Evolutionary conservation across 2,888 invertebrate species (phyloP).

Genomic region (Cantharis rufa): DNA sequence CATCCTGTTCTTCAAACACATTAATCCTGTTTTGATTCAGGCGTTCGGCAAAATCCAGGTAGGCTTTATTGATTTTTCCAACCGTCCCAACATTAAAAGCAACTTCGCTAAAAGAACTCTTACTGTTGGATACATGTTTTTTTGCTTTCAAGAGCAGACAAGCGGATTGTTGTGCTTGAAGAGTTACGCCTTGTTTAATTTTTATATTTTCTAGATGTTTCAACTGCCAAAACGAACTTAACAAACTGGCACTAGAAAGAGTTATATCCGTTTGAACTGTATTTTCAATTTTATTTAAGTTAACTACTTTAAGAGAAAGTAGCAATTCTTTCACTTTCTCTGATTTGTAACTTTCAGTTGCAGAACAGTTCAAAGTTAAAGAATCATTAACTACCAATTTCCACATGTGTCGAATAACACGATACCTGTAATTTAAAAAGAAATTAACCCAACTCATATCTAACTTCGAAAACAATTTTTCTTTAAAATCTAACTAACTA

Average conservation of each 20-base stretch:
- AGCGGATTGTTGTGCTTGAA: conserved; percentile 58
- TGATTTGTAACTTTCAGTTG: conserved; percentile 56
- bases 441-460: not conserved
- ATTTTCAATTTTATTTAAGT: conserved; percentile 68
- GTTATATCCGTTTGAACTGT: conserved; percentile 62
- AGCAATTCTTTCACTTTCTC: conserved; percentile 62
- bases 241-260: conserved; percentile 63
- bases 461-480: not conserved
- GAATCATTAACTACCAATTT: conserved; percentile 66
- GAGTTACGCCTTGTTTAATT: not conserved
- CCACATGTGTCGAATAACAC: conserved; percentile 69
- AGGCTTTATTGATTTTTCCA: conserved; percentile 48
- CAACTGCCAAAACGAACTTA: conserved; percentile 67
- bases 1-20: conserved; percentile 41
- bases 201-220: conserved; percentile 7
- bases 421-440: conserved; percentile 54
- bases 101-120: conserved; percentile 50
- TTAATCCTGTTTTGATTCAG: conserved; percentile 49
- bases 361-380: conserved; percentile 59
- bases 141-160: conserved; percentile 59
- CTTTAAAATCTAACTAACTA: not conserved
- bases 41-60: conserved; percentile 57
- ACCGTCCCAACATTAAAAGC: conserved; percentile 43
- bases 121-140: conserved; percentile 41
- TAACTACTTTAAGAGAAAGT: conserved; percentile 70